These are phyloP conservation scores for Syrista parreyssii DNA, from an alignment of 2,888 invertebrate genomes.

Conservation along the genomic window DNA sequence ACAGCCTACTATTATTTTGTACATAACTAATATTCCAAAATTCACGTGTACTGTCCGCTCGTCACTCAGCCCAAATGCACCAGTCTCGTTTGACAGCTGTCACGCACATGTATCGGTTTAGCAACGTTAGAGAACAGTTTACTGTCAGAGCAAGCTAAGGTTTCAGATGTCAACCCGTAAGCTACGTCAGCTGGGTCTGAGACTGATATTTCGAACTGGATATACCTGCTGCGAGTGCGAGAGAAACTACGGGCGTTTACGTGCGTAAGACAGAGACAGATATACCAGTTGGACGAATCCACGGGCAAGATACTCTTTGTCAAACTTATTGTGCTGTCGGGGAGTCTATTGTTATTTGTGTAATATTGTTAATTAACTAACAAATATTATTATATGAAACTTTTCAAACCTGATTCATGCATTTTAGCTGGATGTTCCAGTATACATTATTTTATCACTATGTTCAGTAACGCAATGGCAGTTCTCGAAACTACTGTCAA, in stretches of 20 bases:
- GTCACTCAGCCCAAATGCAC: neutral
- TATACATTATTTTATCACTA: neutral
- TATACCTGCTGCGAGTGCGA: neutral
- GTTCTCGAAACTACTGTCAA: neutral
- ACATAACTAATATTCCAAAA: constrained; percentile 6
- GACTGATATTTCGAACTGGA: neutral
- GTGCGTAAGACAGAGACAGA: neutral
- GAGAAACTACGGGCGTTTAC: neutral
- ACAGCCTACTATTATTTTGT: constrained; percentile 2
- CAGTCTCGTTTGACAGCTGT: too few species aligned
- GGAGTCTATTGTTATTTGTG: too few species aligned
- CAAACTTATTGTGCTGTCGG: too few species aligned
- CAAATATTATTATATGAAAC: neutral
- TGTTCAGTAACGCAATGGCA: neutral
- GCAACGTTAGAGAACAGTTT: too few species aligned
- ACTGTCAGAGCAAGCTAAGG: neutral
- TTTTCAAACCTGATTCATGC: neutral
- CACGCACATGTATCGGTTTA: too few species aligned
- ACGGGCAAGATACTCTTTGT: neutral
- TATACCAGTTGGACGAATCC: neutral
- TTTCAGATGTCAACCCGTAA: neutral
- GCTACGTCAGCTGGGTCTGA: neutral
- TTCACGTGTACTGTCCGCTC: neutral
- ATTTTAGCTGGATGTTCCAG: neutral
- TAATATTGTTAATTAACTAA: neutral